Percentiles rank a stretch among this genome's conserved stretches.
These are phyloP conservation scores for Megalops atlanticus DNA, from an alignment of 2,113 vertebrate species.

Conservation along the genomic window DNA sequence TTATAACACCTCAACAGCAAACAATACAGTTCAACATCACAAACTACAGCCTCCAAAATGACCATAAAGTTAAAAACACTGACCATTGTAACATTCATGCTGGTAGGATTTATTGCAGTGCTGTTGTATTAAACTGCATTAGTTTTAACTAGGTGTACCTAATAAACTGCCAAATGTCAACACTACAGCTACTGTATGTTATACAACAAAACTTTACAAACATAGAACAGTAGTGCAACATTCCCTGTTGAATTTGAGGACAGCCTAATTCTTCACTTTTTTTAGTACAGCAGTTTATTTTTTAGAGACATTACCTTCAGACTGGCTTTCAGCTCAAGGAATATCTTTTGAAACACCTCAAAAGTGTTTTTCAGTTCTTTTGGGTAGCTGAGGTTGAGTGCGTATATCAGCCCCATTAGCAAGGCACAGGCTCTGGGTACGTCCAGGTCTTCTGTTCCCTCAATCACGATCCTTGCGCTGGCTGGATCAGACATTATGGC, in stretches of 20 bases:
- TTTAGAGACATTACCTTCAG: constrained; percentile 1
- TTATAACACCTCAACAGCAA: not conserved
- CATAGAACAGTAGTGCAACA: constrained; percentile 13
- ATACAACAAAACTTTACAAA: constrained; percentile 7
- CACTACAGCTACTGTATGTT: not conserved
- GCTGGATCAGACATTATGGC: constrained; percentile 28
- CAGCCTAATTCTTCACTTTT: not conserved
- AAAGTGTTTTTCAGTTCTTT: constrained; percentile 34
- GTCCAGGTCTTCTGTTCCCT: constrained; percentile 32
- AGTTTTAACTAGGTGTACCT: too few relatives aligned
- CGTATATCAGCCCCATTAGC: constrained; percentile 40
- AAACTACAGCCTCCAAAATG: too few relatives aligned
- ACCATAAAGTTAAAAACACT: too few relatives aligned
- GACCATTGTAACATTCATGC: not conserved
- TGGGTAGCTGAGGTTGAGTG: constrained; percentile 37
- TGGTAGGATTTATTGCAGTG: too few relatives aligned
- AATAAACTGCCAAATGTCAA: too few relatives aligned
- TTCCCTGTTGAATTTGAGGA: constrained; percentile 15
- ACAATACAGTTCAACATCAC: not conserved
- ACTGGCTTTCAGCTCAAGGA: constrained; percentile 35
- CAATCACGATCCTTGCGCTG: constrained; percentile 27
- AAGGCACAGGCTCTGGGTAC: constrained; percentile 37
- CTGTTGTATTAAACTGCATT: too few relatives aligned
- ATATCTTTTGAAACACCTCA: constrained; percentile 36
- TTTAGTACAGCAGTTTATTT: too few relatives aligned